A percentile compares a stretch with the other conserved stretches of the same genome.
Conservation (phyloP, 2,888 invertebrate species). For the Muschampia plurimacula region DNA sequence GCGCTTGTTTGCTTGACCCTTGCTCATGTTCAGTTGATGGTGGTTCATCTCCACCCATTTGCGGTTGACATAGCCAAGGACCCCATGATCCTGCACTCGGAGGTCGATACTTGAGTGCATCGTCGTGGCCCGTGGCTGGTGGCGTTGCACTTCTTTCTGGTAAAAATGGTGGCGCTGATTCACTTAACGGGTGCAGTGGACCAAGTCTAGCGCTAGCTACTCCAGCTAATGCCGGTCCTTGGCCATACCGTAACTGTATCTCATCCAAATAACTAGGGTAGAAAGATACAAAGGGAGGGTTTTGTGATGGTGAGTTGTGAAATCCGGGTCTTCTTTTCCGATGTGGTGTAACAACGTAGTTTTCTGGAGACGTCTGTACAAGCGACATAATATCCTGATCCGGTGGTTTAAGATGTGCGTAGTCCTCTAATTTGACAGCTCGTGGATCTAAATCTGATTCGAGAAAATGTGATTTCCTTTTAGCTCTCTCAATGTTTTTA, state of each 20-base stretch:
- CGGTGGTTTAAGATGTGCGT: conserved; percentile 88
- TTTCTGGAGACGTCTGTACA: conserved; percentile 90
- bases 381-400: conserved; percentile 89
- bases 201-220: conserved; percentile 83
- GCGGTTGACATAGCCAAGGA: conserved; percentile 88
- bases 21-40: conserved; percentile 81
- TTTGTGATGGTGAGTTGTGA: conserved; percentile 94
- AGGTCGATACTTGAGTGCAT: conserved; percentile 87
- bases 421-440: conserved; percentile 88
- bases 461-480: conserved; percentile 87
- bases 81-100: conserved; percentile 91
- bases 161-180: conserved; percentile 90
- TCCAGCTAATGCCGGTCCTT: conserved; percentile 83
- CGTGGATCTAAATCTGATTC: conserved; percentile 89
- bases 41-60: conserved; percentile 84
- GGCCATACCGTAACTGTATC: conserved; percentile 87
- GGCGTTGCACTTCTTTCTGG: conserved; percentile 87
- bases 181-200: conserved; percentile 87
- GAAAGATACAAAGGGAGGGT: conserved; percentile 94
- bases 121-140: conserved; percentile 85
- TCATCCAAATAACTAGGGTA: conserved; percentile 91
- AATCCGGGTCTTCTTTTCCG: conserved; percentile 94
- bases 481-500: conserved; percentile 86
- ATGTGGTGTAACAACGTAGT: conserved; percentile 95
- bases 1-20: conserved; percentile 85